Conservation (phyloP, 2,888 invertebrate genomes). For the Nomada fabriciana region DNA sequence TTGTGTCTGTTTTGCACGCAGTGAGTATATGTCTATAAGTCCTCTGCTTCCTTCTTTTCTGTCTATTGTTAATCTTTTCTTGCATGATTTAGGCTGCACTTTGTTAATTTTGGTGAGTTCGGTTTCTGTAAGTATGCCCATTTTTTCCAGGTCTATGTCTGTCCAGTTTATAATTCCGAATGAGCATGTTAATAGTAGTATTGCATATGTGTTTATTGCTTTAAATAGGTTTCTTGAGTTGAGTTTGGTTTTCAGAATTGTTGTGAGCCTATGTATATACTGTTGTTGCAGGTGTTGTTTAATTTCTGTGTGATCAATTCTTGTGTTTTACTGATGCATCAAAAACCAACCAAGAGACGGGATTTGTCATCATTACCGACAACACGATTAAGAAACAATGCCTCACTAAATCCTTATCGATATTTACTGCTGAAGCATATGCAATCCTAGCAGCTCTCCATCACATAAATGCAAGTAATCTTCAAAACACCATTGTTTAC, state of each 20-base stretch:
- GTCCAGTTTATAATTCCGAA: background rate
- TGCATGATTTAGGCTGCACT: background rate
- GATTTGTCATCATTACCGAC: too few relatives aligned
- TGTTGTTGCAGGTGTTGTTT: background rate
- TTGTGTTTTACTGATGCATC: background rate
- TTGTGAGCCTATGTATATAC: background rate
- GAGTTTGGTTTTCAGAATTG: background rate
- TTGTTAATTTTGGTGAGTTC: background rate
- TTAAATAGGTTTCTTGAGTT: background rate
- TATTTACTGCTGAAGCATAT: too few relatives aligned
- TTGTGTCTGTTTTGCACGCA: too few relatives aligned
- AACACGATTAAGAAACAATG: too few relatives aligned
- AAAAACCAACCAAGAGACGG: too few relatives aligned
- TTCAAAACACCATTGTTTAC: too few relatives aligned
- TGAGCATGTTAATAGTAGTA: background rate
- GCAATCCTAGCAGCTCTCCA: too few relatives aligned
- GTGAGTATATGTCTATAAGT: background rate
- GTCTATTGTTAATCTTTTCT: background rate
- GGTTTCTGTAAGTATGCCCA: background rate
- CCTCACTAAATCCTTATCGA: too few relatives aligned
- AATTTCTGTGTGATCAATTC: background rate
- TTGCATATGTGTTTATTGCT: background rate
- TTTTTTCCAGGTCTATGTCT: background rate
- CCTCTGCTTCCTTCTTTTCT: background rate
- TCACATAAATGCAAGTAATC: too few relatives aligned